Conservation (phyloP, 1,140 invertebrate species). For the Panulirus ornatus region DNA sequence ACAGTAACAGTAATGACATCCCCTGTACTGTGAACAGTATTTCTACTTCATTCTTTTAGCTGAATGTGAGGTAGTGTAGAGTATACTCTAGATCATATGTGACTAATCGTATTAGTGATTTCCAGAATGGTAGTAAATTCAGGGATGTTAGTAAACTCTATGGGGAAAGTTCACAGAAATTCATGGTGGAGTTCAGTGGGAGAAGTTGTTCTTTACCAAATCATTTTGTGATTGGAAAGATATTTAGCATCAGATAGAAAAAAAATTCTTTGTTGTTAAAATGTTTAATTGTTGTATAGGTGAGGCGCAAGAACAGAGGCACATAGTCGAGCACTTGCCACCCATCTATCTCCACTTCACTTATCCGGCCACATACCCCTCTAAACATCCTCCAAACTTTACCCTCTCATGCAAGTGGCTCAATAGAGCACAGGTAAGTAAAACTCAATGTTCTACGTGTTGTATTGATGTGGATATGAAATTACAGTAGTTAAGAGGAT, state of each 20-base stretch:
- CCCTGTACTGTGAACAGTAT: no score
- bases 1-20: no score
- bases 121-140: not conserved
- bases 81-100: no score
- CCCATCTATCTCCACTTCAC: slow-evolving; percentile 63
- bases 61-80: no score
- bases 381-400: slow-evolving; percentile 47
- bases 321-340: slow-evolving; percentile 48
- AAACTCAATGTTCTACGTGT: no score
- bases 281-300: slow-evolving; percentile 9
- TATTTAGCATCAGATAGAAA: not conserved
- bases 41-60: no score
- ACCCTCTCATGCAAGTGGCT: slow-evolving; percentile 69
- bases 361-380: slow-evolving; percentile 50
- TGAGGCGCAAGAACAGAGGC: slow-evolving; percentile 29
- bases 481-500: no score
- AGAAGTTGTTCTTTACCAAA: not conserved
- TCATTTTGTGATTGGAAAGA: not conserved
- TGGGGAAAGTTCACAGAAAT: not conserved
- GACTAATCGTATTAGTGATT: not conserved
- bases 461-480: no score
- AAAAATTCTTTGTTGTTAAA: not conserved
- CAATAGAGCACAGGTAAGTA: slow-evolving; percentile 55
- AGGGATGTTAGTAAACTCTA: not conserved
- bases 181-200: not conserved